Evolutionary conservation across 2,113 vertebrate species (phyloP).

Genomic region (Terrapene triunguis): DNA sequence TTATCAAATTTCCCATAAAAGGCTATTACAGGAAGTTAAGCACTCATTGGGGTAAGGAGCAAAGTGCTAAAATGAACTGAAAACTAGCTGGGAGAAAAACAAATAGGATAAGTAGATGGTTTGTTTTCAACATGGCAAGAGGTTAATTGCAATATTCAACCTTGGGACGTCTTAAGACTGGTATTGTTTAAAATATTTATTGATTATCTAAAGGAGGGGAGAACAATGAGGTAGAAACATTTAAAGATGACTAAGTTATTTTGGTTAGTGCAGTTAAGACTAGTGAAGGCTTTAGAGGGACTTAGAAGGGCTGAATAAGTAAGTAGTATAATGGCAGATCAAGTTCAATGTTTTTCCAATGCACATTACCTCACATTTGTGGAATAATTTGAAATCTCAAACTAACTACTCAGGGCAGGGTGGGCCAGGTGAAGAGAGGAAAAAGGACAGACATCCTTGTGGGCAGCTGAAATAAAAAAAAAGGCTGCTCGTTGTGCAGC

Average conservation of each 20-base stretch:
- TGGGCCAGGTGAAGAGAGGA: neutral
- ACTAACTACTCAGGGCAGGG: neutral
- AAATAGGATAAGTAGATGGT: too few relatives aligned
- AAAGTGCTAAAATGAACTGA: neutral
- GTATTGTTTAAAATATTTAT: neutral
- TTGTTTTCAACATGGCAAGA: slow-evolving; percentile 14
- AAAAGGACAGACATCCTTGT: neutral
- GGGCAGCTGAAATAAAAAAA: neutral
- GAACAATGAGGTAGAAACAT: neutral
- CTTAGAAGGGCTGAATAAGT: neutral
- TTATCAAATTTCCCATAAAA: neutral
- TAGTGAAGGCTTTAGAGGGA: neutral
- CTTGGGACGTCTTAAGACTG: neutral
- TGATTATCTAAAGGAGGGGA: neutral
- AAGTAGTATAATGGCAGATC: rapidly evolving
- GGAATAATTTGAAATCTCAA: neutral
- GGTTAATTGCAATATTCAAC: neutral
- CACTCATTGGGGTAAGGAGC: neutral
- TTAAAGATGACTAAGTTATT: neutral
- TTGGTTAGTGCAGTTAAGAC: neutral
- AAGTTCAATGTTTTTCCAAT: neutral
- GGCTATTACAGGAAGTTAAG: neutral
- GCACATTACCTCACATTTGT: neutral
- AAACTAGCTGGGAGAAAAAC: neutral
- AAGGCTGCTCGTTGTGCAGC: neutral